phyloP scores from a whole-genome alignment of 2,113 vertebrate genomes.

The Benitochromis conjunctus region DNA sequence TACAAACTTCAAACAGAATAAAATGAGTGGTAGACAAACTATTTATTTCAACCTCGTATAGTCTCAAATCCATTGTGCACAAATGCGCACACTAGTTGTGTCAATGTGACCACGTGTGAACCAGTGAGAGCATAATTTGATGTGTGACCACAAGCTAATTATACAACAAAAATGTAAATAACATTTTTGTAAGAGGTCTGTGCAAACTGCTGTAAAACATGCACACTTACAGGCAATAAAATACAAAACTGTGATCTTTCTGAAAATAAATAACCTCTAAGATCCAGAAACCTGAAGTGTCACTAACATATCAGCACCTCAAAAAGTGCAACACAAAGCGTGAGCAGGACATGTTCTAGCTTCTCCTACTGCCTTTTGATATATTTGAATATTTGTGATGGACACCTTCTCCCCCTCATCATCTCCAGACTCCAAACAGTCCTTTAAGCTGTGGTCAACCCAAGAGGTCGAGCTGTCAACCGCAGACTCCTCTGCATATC shows the following conservation, averaged over 20 bases:
- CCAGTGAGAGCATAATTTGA: background rate
- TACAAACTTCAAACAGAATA: background rate
- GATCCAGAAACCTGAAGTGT: background rate
- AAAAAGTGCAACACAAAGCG: constrained; percentile 6
- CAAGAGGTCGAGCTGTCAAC: constrained; percentile 33
- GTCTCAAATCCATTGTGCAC: background rate
- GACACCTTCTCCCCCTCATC: constrained; percentile 33
- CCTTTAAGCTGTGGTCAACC: constrained; percentile 22
- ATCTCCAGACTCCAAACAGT: background rate
- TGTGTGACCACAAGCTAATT: background rate
- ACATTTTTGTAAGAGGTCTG: background rate
- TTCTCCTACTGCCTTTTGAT: constrained; percentile 42
- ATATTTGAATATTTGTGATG: constrained; percentile 31
- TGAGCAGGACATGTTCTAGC: constrained; percentile 2
- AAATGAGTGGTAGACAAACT: background rate
- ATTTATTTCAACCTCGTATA: background rate
- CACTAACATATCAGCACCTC: background rate
- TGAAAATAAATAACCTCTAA: background rate
- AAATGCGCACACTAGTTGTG: background rate
- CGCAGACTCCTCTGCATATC: constrained; percentile 25
- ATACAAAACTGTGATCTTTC: background rate
- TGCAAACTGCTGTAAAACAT: background rate
- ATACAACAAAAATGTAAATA: background rate
- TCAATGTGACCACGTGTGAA: background rate
- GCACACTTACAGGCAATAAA: background rate